Evolutionary conservation across 2,797 vertebrate species (phyloP).

Genomic region (Hippopotamyrus pictus): DNA sequence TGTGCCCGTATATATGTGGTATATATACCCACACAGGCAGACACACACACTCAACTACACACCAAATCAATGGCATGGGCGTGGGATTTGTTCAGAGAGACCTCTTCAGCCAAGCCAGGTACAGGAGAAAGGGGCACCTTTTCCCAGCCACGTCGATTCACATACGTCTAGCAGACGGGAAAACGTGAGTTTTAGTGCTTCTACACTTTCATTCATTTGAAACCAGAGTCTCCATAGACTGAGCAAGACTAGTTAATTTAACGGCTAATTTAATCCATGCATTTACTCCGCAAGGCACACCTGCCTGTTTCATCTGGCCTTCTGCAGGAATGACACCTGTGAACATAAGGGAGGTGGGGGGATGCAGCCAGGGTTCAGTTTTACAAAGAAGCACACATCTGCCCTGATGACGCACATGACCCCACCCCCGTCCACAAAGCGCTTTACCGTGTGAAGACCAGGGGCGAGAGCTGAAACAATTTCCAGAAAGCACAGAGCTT

Average conservation of each 20-base stretch:
- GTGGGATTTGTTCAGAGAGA: neutral
- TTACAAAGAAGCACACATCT: conserved; percentile 21
- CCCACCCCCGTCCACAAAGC: neutral
- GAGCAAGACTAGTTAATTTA: conserved; percentile 12
- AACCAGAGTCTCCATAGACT: conserved; percentile 16
- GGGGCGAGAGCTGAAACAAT: neutral
- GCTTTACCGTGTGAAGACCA: neutral
- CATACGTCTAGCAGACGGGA: neutral
- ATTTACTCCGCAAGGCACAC: conserved; percentile 12
- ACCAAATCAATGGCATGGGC: neutral
- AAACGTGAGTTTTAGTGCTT: conserved; percentile 44
- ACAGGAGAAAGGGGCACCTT: neutral
- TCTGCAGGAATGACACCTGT: conserved; percentile 14
- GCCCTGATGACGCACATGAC: conserved; percentile 11
- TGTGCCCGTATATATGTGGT: neutral
- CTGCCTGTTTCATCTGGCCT: conserved; percentile 16
- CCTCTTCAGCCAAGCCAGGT: neutral
- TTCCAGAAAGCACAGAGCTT: neutral
- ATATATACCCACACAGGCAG: neutral
- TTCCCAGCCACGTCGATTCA: neutral
- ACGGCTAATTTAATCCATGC: conserved; percentile 9
- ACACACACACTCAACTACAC: neutral
- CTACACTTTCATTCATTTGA: conserved; percentile 44
- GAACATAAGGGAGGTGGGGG: neutral
- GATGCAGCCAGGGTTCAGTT: neutral